Conservation (phyloP, 2,888 invertebrate genomes). For the Thera britannica region DNA sequence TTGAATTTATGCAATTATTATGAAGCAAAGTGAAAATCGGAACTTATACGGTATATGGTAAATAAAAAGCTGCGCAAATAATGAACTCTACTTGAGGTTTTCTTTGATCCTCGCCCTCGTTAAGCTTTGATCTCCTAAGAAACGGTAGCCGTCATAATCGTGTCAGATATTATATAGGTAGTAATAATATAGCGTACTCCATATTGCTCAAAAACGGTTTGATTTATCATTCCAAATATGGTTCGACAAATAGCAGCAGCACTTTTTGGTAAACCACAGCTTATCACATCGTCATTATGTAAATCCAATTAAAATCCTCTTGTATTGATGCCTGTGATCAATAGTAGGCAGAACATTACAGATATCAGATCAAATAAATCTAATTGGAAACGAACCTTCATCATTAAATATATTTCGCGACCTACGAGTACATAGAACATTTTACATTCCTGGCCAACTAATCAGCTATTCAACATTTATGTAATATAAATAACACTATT, state of each 20-base stretch:
- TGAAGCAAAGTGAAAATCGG: conserved; percentile 9
- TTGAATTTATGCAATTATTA: conserved; percentile 7
- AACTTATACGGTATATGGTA: conserved; percentile 13
- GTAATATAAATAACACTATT: too few relatives aligned
- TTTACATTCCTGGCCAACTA: too few relatives aligned
- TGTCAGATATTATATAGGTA: not conserved
- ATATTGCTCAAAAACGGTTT: too few relatives aligned
- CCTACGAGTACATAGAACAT: too few relatives aligned
- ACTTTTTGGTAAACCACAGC: not conserved
- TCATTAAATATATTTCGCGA: too few relatives aligned
- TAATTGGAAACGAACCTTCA: too few relatives aligned
- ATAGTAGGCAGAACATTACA: conserved; percentile 8
- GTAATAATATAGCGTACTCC: not conserved
- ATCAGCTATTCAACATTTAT: too few relatives aligned
- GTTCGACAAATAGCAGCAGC: not conserved
- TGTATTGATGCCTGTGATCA: conserved; percentile 13
- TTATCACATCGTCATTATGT: conserved; percentile 30
- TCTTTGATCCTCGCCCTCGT: conserved; percentile 33
- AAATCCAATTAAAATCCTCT: conserved; percentile 35
- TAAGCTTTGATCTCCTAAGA: not conserved
- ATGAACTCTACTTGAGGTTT: conserved; percentile 21
- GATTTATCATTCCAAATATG: not conserved
- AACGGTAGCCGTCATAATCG: not conserved
- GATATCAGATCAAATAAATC: not conserved
- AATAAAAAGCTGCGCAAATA: conserved; percentile 23